Conservation (phyloP, 2,888 invertebrate species). For the Laothoe populi region DNA sequence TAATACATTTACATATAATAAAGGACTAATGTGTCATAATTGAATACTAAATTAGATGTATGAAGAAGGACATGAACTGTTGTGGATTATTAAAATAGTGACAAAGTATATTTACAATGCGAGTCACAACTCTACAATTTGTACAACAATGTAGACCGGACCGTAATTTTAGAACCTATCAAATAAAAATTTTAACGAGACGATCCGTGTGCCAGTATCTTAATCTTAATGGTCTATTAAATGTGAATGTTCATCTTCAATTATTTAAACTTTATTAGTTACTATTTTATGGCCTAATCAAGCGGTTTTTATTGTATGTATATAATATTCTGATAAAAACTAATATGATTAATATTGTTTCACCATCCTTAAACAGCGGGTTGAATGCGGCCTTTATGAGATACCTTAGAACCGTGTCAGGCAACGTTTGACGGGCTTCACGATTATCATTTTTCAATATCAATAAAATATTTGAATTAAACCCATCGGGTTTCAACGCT, state of each 20-base stretch:
- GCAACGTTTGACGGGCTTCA: slow-evolving; percentile 59
- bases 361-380: slow-evolving; percentile 16
- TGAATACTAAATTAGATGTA: slow-evolving; percentile 1
- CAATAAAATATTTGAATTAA: slow-evolving; percentile 69
- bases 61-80: neutral
- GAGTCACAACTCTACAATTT: neutral
- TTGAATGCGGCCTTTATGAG: slow-evolving; percentile 49
- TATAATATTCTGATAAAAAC: slow-evolving; percentile 53
- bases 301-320: slow-evolving; percentile 47
- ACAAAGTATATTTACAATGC: slow-evolving; percentile 1
- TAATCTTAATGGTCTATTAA: slow-evolving; percentile 55
- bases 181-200: slow-evolving; percentile 29
- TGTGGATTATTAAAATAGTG: neutral
- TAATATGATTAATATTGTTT: slow-evolving; percentile 55
- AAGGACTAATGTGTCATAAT: neutral
- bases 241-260: slow-evolving; percentile 42
- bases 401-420: slow-evolving; percentile 56
- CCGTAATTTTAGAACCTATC: slow-evolving; percentile 24
- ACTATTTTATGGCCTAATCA: slow-evolving; percentile 48
- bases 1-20: neutral
- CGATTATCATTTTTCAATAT: slow-evolving; percentile 75
- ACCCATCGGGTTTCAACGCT: slow-evolving; percentile 68
- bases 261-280: slow-evolving; percentile 45
- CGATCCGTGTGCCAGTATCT: slow-evolving; percentile 25
- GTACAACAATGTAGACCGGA: slow-evolving; percentile 11